These are phyloP conservation scores for Nibea coibor DNA, from an alignment of 2,113 vertebrate genomes.

Conservation along the genomic window DNA sequence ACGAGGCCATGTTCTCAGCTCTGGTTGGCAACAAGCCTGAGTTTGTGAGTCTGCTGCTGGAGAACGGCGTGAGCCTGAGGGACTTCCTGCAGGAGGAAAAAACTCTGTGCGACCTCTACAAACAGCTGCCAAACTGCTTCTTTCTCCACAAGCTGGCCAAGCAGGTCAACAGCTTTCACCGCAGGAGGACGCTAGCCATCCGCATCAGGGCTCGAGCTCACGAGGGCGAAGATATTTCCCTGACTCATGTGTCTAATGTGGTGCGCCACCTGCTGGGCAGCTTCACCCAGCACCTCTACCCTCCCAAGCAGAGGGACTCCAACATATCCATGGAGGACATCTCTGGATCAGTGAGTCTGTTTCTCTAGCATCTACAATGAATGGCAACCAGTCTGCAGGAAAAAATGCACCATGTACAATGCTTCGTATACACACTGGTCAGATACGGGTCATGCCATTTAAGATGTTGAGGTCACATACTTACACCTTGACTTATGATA, in stretches of 20 bases:
- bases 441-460: too few species aligned
- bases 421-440: too few species aligned
- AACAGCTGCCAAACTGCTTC: constrained; percentile 86
- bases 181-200: constrained; percentile 22
- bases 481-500: neutral
- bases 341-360: constrained; percentile 66
- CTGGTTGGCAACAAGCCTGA: constrained; percentile 91
- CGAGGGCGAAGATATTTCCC: constrained; percentile 59
- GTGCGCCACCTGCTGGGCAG: constrained; percentile 90
- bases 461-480: too few species aligned
- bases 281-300: constrained; percentile 89
- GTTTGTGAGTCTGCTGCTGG: constrained; percentile 94
- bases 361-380: neutral
- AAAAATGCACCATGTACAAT: neutral
- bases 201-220: neutral
- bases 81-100: constrained; percentile 87
- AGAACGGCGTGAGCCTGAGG: constrained; percentile 89
- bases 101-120: constrained; percentile 88
- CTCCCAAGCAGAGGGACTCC: constrained; percentile 9
- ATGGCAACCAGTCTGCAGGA: too few species aligned
- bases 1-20: constrained; percentile 90
- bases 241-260: constrained; percentile 89
- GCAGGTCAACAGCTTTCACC: constrained; percentile 76
- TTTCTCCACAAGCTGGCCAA: constrained; percentile 89
- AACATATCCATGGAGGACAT: constrained; percentile 54